Evolutionary conservation across 2,888 invertebrate genomes (phyloP).

Genomic region (Heliconius ethilla): DNA sequence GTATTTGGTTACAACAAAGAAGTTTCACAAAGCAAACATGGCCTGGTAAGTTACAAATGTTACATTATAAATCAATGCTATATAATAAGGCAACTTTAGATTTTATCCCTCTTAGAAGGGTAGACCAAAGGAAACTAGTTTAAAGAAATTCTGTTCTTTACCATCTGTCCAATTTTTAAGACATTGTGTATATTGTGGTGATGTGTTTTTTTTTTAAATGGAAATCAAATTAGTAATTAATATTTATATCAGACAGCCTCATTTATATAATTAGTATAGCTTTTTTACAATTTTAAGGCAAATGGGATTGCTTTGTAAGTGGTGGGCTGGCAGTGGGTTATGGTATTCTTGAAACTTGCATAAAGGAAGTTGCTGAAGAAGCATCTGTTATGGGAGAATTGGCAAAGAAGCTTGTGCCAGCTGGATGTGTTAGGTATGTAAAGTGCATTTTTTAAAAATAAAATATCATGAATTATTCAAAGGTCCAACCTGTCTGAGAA

Average conservation of each 20-base stretch:
- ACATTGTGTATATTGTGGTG: not conserved
- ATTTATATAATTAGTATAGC: not conserved
- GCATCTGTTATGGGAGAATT: conserved; percentile 92
- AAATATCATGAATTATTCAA: not conserved
- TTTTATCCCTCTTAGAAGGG: too few species aligned
- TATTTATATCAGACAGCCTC: not conserved
- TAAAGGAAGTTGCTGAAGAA: conserved; percentile 97
- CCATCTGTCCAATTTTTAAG: not conserved
- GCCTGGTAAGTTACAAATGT: conserved; percentile 84
- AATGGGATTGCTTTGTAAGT: conserved; percentile 97
- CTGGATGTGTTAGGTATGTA: conserved; percentile 90
- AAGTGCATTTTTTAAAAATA: not conserved
- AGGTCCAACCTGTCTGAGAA: too few species aligned
- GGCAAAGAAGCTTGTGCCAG: conserved; percentile 87
- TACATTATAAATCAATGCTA: too few species aligned
- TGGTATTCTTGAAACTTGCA: conserved; percentile 93
- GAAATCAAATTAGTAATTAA: not conserved
- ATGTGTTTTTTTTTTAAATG: too few species aligned
- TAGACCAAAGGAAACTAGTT: too few species aligned
- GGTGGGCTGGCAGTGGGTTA: conserved; percentile 95
- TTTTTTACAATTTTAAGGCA: conserved; percentile 72
- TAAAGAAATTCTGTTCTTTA: not conserved
- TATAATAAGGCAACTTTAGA: too few species aligned
- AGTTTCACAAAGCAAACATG: conserved; percentile 96
- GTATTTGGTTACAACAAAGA: conserved; percentile 96